Conservation (phyloP, 2,797 vertebrate genomes). For the Propithecus perrieri region DNA sequence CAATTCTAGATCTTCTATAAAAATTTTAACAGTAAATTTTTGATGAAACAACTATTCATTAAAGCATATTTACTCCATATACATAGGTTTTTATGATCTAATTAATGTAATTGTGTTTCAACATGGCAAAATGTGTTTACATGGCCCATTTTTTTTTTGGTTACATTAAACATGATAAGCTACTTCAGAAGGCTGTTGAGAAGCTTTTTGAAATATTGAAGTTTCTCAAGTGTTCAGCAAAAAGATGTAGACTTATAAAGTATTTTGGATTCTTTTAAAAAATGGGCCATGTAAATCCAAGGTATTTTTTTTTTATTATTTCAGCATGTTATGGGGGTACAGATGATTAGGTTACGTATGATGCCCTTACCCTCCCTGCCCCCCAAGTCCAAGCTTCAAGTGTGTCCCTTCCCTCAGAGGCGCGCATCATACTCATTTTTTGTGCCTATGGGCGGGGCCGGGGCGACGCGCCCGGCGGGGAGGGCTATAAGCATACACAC, state of each 20-base stretch:
- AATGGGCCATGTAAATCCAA: neutral
- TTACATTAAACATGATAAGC: neutral
- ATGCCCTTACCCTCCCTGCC: too few species aligned
- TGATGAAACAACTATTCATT: constrained; percentile 38
- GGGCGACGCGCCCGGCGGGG: too few species aligned
- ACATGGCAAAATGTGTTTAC: neutral
- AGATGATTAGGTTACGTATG: too few species aligned
- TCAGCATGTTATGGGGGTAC: too few species aligned
- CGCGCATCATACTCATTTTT: too few species aligned
- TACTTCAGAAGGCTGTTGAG: neutral
- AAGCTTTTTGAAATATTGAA: constrained; percentile 15
- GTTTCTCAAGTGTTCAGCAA: neutral
- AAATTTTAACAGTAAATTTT: constrained; percentile 2
- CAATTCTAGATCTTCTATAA: neutral
- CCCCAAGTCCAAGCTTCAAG: too few species aligned
- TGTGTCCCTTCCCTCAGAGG: too few species aligned
- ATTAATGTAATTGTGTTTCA: neutral
- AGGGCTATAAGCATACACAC: too few species aligned
- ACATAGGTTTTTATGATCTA: neutral
- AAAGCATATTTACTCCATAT: neutral
- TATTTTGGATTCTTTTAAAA: neutral
- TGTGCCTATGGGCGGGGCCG: too few species aligned
- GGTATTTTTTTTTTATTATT: too few species aligned
- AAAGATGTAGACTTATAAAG: constrained; percentile 18
- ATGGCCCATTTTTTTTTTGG: neutral